Base-by-base conservation (phyloP, 2,113 vertebrate species). In the Chloroceryle aenea region DNA sequence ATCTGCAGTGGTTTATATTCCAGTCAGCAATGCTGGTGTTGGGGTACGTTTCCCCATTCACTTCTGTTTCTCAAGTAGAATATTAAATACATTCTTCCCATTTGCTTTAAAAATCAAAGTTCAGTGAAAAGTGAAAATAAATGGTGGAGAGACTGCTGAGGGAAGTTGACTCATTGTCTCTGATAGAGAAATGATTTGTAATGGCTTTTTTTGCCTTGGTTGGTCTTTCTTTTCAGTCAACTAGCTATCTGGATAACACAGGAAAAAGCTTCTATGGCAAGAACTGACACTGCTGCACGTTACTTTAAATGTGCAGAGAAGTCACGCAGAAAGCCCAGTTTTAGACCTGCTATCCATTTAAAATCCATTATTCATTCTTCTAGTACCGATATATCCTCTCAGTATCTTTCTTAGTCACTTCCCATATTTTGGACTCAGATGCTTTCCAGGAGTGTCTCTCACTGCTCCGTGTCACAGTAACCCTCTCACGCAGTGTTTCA, bases 201-300 rank as follows among this genome's bases (percentile, higher is more conserved):
- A 76, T 85, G 64, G 19, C 15, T 30, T 92, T 96, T 96, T 96
- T 93, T 94, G 83, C 76, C 83, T 82, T 92, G 61, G 66, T 69
- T 96, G 74, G 77, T 64, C 83, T 81, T 88, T 93, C 72, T 87
- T 89, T 84, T 36, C 83, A 89, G 74, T 40, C 84, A 89, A 10
- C 78, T 80, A 36, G 50, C 74, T 77, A 12, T 79, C 52, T 92
- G 66, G 59, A 56, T 93, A 89, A 73, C 62, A 81, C 34, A 48
- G 62, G 73, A 66, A 95, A 92, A 96, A 89, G 48, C 86, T 82
- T 78, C 79, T 50, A 18, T 62, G 76, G 80, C 88, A 94, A 85
- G 88, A 90, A 78, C 36, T 89, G 90, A 61, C 32, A 14, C 20
- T 55, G 58, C 47, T 93, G 76, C 61, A 58, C 15, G 22, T 89